A percentile compares a stretch with the other conserved stretches of the same genome.
These are phyloP conservation scores for Melangyna quadrimaculata DNA, from an alignment of 2,888 invertebrate genomes.

Conservation along the genomic window DNA sequence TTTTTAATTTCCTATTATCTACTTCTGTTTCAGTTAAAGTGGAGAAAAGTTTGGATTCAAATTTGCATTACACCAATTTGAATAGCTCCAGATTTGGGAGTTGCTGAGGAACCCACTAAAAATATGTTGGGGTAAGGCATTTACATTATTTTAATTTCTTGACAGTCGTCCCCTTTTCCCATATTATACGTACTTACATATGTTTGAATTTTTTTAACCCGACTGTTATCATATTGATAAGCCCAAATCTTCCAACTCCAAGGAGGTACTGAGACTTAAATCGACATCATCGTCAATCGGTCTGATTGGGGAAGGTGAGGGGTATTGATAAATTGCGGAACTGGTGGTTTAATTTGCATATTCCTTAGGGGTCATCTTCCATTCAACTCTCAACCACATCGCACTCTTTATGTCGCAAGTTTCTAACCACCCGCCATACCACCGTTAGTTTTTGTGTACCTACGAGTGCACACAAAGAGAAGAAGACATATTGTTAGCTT, in stretches of 20 bases:
- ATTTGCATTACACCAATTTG: no score
- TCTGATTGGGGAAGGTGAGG: not conserved
- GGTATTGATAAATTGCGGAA: not conserved
- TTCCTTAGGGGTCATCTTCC: conserved; percentile 48
- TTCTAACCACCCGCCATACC: not conserved
- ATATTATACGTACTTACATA: no score
- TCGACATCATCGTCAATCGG: not conserved
- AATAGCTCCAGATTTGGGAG: no score
- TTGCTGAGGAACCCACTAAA: no score
- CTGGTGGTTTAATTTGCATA: conserved; percentile 47
- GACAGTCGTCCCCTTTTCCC: no score
- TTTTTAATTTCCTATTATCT: no score
- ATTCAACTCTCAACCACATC: conserved; percentile 2
- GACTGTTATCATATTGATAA: not conserved
- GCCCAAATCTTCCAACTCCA: not conserved
- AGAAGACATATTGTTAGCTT: conserved; percentile 34
- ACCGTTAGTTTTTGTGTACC: not conserved
- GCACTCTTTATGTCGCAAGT: conserved; percentile 4
- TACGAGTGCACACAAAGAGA: not conserved
- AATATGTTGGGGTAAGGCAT: no score
- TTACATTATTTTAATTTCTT: no score
- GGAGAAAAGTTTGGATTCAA: no score
- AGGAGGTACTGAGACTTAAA: not conserved
- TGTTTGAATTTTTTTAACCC: not conserved
- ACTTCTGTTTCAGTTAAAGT: no score